Base-by-base conservation (phyloP, 2,797 vertebrate genomes). In the Rhincodon typus region DNA sequence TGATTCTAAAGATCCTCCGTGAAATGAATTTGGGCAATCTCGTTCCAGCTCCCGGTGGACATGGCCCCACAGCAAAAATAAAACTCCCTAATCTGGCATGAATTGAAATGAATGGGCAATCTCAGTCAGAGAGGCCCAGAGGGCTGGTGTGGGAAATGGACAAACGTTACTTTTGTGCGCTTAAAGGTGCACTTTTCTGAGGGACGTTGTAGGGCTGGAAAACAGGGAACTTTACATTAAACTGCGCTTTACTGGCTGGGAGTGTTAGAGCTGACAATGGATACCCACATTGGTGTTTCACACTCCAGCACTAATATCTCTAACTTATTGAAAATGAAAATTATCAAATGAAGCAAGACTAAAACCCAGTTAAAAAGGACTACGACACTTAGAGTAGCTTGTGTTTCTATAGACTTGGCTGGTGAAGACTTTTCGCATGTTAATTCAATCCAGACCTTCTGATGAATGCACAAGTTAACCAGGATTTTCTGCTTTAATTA, bases 41-140 rank as follows among this genome's bases (percentile, higher is more conserved):
- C 0, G 10, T 69, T 69, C 62, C 90, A 69, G 66, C 19, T 93
- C 90, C 66, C n/a, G 4, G 66, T 93, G 66, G 62, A 69, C 62
- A 93, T 93, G n/a, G 66, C n/a, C n/a, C 88, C 88, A 91, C 88
- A 66, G 88, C 57, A 91, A 91, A 91, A 66, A 66, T 91, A 91
- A 91, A 91, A n/a, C 66, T 91, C n/a, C n/a, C 62, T 93, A 93
- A 93, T 93, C 42, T 23, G 8, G 62, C 66, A 69, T 42, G 90
- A 93, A 50, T 69, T 93, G 90, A 93, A 93, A 93, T 93, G 90
- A 93, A 93, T 93, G 90, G n/a, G 23, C 66, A 93, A 69, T 42
- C 62, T 93, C 66, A 93, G 90, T 93, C 38, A 93, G 90, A 93
- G 90, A 93, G 90, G 90, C 90, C 62, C 90, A 93, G n/a, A 38